Conservation (phyloP, 1,140 invertebrate species). For the Drosophila paulistorum region DNA sequence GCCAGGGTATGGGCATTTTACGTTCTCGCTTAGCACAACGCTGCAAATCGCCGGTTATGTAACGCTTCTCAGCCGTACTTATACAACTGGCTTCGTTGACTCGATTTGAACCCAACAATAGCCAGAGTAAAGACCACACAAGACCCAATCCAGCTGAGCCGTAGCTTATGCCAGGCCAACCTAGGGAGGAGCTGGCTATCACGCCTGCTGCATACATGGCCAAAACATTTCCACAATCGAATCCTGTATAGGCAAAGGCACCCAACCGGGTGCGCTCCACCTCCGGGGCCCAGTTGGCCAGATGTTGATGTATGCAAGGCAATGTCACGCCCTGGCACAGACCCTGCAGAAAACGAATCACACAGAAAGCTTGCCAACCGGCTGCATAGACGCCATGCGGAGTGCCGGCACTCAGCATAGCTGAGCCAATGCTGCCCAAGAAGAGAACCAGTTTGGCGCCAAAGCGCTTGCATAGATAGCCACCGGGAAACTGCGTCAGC, state of each 20-base stretch:
- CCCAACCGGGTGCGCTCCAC: constrained; percentile 85
- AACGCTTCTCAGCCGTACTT: constrained; percentile 85
- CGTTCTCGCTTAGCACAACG: constrained; percentile 32
- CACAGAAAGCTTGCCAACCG: constrained; percentile 86
- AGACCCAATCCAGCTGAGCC: constrained; percentile 87
- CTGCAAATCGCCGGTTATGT: constrained; percentile 84
- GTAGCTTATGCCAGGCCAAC: constrained; percentile 93
- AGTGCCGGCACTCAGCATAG: constrained; percentile 84
- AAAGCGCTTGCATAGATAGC: constrained; percentile 83
- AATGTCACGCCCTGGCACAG: constrained; percentile 90
- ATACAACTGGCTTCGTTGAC: constrained; percentile 87
- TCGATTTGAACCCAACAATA: constrained; percentile 86
- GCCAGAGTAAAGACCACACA: constrained; percentile 86
- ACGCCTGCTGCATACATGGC: constrained; percentile 87
- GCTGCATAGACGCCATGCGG: constrained; percentile 80
- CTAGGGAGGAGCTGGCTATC: constrained; percentile 86
- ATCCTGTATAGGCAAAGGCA: constrained; percentile 87
- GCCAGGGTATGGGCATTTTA: constrained; percentile 87
- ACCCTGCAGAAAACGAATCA: constrained; percentile 89
- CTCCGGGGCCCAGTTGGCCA: constrained; percentile 83
- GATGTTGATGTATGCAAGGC: constrained; percentile 90
- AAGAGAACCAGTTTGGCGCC: constrained; percentile 87
- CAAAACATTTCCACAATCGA: constrained; percentile 89
- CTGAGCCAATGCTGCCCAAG: constrained; percentile 84
- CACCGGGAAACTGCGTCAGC: constrained; percentile 69